Conservation (phyloP, 1,140 invertebrate species). For the Drosophila equinoxialis region DNA sequence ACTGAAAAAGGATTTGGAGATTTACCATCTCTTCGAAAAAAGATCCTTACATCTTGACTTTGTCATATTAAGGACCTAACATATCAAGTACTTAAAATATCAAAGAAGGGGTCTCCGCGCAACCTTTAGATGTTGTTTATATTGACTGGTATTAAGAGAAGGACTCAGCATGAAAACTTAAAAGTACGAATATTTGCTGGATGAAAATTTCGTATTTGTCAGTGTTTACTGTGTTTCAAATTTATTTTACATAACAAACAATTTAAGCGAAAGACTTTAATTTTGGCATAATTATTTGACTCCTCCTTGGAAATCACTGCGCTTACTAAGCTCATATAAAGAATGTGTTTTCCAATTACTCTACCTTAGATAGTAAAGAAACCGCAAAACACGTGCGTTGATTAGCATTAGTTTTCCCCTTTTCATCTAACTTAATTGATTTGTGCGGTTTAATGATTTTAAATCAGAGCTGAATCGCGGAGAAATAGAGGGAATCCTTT, state of each 20-base stretch:
- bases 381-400: constrained; percentile 26
- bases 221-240: no score
- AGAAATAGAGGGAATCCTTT: neutral
- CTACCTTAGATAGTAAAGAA: constrained; percentile 6
- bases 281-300: neutral
- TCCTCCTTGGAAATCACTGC: neutral
- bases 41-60: no score
- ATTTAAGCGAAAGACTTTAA: neutral
- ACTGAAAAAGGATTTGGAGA: neutral
- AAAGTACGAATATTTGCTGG: no score
- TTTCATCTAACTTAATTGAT: constrained; percentile 51
- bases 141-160: no score
- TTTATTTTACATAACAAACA: neutral
- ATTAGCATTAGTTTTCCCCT: constrained; percentile 23
- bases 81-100: no score
- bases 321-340: neutral
- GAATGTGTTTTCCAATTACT: neutral
- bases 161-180: no score
- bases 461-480: constrained; percentile 11
- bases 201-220: no score
- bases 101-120: no score
- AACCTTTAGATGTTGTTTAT: no score
- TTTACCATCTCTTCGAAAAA: no score
- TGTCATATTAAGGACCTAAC: no score
- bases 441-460: constrained; percentile 36